A percentile compares a stretch with the other conserved stretches of the same genome.
These are phyloP conservation scores for Tangara arthus DNA, from an alignment of 2,797 vertebrate species.

Conservation along the genomic window DNA sequence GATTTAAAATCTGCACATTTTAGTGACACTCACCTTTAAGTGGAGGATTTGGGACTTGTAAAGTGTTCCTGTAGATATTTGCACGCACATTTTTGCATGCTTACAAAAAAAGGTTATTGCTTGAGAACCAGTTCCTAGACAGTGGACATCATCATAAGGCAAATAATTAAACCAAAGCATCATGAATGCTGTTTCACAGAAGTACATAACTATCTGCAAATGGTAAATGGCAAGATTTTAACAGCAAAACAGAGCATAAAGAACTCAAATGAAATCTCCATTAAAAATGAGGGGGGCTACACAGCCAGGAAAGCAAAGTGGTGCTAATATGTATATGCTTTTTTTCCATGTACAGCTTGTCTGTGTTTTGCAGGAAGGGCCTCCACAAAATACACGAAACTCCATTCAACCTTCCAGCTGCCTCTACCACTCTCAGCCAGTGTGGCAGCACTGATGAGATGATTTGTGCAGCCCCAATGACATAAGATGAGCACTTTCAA, in stretches of 20 bases:
- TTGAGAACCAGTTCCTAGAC: not conserved
- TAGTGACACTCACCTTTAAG: not conserved
- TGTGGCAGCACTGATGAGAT: not conserved
- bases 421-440: not conserved
- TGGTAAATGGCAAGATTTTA: slow-evolving; percentile 38
- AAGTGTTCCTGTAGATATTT: not conserved
- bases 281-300: not conserved
- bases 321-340: fast-evolving
- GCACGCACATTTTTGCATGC: not conserved
- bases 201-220: slow-evolving; percentile 2
- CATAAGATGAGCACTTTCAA: not conserved
- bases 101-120: not conserved
- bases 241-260: not conserved
- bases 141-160: not conserved
- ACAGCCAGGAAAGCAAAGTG: not conserved
- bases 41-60: not conserved
- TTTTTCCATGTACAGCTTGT: fast-evolving
- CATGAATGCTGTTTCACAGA: slow-evolving; percentile 5
- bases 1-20: not conserved
- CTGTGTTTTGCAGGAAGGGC: not conserved
- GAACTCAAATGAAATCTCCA: slow-evolving; percentile 9
- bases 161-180: slow-evolving; percentile 21
- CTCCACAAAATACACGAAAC: not conserved
- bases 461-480: not conserved
- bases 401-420: not conserved